phyloP scores from a whole-genome alignment of 2,113 vertebrate genomes.

The Drymodes brunneopygia region DNA sequence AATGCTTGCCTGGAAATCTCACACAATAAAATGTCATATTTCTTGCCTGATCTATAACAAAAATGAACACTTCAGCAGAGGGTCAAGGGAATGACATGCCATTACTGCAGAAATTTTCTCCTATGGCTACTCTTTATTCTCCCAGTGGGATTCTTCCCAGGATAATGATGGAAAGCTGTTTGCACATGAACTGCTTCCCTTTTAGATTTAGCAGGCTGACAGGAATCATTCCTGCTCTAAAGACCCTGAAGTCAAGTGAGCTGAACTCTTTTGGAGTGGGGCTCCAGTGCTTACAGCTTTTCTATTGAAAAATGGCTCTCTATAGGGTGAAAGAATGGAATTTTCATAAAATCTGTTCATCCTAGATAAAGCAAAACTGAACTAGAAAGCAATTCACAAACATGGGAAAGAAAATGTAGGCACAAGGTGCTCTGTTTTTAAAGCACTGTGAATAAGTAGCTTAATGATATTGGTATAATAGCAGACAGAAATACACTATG shows the following conservation, averaged over 20 bases:
- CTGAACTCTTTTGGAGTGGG: slow-evolving; percentile 36
- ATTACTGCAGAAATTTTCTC: slow-evolving; percentile 56
- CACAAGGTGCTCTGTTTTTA: background rate
- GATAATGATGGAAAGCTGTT: slow-evolving; percentile 51
- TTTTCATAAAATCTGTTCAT: slow-evolving; percentile 36
- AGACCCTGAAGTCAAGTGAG: slow-evolving; percentile 44
- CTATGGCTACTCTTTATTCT: slow-evolving; percentile 58
- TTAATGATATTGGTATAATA: background rate
- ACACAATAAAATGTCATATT: slow-evolving; percentile 55
- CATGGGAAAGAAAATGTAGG: background rate
- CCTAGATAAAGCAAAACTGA: background rate
- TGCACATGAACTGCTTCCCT: slow-evolving; percentile 59
- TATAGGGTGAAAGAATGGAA: slow-evolving; percentile 17
- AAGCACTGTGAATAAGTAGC: background rate
- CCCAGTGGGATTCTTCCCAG: slow-evolving; percentile 50
- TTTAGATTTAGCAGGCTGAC: slow-evolving; percentile 44
- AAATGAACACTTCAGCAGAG: slow-evolving; percentile 8
- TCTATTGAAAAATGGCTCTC: slow-evolving; percentile 35
- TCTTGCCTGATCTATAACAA: slow-evolving; percentile 25
- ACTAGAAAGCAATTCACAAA: background rate
- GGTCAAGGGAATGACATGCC: slow-evolving; percentile 55
- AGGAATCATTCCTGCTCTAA: slow-evolving; percentile 52
- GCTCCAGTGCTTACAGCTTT: slow-evolving; percentile 1
- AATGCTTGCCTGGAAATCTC: slow-evolving; percentile 24
- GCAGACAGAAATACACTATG: background rate